Percentiles rank a stretch among this genome's conserved stretches.
Evolutionary conservation across 2,113 vertebrate species (phyloP).

Genomic region (Peromyscus leucopus): DNA sequence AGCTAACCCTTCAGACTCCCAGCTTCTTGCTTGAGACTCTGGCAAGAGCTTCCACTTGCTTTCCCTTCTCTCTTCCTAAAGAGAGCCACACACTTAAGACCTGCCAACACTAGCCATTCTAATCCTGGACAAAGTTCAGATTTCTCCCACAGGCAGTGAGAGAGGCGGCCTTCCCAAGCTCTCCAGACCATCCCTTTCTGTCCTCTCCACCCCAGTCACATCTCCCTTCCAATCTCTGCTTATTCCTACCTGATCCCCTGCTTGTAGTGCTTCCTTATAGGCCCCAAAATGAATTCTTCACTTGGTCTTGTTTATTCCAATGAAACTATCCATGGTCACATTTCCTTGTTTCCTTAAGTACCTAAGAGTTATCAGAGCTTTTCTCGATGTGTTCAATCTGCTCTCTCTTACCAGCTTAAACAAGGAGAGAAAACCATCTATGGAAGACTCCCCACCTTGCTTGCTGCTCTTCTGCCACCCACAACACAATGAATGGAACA

Average conservation of each 20-base stretch:
- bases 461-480: background rate
- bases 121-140: conserved; percentile 41
- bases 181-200: background rate
- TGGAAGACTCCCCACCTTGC: background rate
- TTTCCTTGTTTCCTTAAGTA: background rate
- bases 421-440: background rate
- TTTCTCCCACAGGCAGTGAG: background rate
- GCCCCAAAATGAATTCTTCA: background rate
- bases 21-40: background rate
- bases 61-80: background rate
- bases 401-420: conserved; percentile 7
- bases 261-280: background rate
- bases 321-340: background rate
- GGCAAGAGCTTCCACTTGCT: background rate
- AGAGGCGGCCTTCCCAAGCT: background rate
- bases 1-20: background rate
- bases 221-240: background rate
- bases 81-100: background rate
- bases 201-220: conserved; percentile 1
- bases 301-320: background rate
- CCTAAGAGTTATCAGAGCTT: background rate
- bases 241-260: background rate
- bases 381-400: background rate
- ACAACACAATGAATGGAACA: background rate
- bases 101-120: background rate